Evolutionary conservation across 1,140 invertebrate genomes (phyloP).

Genomic region (Bactericera cockerelli): DNA sequence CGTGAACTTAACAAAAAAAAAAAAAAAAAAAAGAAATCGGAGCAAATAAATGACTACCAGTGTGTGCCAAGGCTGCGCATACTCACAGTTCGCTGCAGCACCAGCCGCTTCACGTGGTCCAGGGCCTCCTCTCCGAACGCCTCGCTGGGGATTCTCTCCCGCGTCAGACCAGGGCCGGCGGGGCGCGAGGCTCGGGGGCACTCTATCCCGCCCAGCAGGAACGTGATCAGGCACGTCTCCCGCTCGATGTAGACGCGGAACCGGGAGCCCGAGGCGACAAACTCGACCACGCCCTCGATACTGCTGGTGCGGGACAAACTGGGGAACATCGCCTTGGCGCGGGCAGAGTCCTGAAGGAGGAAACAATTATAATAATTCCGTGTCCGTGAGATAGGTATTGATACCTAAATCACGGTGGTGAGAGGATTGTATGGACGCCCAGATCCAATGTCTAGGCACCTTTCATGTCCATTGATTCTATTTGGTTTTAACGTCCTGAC

Average conservation of each 20-base stretch:
- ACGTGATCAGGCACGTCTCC: slow-evolving; percentile 88
- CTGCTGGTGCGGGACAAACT: slow-evolving; percentile 29
- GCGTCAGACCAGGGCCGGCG: slow-evolving; percentile 41
- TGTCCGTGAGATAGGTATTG: no score
- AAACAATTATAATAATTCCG: no score
- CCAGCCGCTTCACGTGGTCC: slow-evolving; percentile 71
- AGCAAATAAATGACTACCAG: no score
- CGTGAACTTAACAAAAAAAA: no score
- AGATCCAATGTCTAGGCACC: no score
- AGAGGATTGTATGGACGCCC: no score
- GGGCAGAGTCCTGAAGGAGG: slow-evolving; percentile 10
- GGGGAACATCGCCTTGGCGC: slow-evolving; percentile 16
- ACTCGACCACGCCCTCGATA: slow-evolving; percentile 40
- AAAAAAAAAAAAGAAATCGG: no score
- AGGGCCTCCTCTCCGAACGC: slow-evolving; percentile 86
- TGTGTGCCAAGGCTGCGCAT: no score
- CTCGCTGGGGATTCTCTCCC: slow-evolving; percentile 55
- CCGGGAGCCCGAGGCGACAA: slow-evolving; percentile 32
- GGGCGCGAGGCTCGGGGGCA: slow-evolving; percentile 70
- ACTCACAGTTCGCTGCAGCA: slow-evolving; percentile 70
- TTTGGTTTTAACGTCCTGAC: no score
- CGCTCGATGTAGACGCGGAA: slow-evolving; percentile 85
- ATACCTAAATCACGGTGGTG: no score
- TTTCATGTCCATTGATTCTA: no score
- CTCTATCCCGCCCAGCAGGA: slow-evolving; percentile 73